Evolutionary conservation across 1,140 invertebrate species (phyloP).

Genomic region (Tenebrio molitor): DNA sequence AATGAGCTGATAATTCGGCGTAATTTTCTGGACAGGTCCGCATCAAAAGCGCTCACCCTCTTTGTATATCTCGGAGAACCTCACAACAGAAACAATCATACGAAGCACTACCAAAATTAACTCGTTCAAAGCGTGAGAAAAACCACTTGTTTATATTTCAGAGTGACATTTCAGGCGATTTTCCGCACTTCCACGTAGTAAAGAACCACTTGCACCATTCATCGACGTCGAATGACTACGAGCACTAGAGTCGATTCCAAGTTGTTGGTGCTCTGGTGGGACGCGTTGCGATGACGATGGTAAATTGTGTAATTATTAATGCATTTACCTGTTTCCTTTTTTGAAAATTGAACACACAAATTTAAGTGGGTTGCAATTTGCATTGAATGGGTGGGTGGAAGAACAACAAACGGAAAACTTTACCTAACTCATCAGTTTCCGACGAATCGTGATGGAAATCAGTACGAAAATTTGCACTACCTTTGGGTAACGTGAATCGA

Average conservation of each 20-base stretch:
- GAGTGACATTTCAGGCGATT: slow-evolving; percentile 2
- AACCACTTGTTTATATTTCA: slow-evolving; percentile 10
- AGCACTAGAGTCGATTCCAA: slow-evolving; percentile 6
- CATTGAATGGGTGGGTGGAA: background rate
- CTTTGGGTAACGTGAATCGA: too few species aligned
- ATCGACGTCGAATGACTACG: background rate
- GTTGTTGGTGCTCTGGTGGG: slow-evolving; percentile 8
- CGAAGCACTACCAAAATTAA: background rate
- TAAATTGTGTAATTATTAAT: slow-evolving; percentile 14
- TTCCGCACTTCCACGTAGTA: slow-evolving; percentile 3
- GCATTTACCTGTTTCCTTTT: slow-evolving; percentile 2
- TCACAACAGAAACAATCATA: background rate
- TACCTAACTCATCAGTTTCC: too few species aligned
- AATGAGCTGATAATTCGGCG: slow-evolving; percentile 10
- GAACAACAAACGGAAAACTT: background rate
- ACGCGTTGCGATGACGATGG: slow-evolving; percentile 22
- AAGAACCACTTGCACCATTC: slow-evolving; percentile 1
- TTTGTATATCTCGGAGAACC: background rate
- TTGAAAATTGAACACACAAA: background rate
- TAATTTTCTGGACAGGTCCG: background rate
- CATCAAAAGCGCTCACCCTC: background rate
- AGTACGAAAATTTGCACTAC: too few species aligned
- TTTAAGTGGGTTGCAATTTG: background rate
- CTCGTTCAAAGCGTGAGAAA: background rate
- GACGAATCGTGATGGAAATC: too few species aligned